A percentile compares a stretch with the other conserved stretches of the same genome.
Conservation (phyloP, 2,797 vertebrate species). For the Aldrovandia affinis region DNA sequence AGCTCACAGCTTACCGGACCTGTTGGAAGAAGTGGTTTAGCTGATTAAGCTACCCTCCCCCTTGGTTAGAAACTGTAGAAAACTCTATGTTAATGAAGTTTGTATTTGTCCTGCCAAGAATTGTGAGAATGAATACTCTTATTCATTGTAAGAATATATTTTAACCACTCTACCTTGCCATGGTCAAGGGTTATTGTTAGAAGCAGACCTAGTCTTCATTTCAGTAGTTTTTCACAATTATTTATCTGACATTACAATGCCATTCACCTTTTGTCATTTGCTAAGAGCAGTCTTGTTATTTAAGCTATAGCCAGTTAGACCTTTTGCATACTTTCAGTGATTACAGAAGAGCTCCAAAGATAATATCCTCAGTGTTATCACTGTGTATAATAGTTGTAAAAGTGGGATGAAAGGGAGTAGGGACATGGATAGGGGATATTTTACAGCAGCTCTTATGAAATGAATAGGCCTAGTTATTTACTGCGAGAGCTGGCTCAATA, state of each 20-base stretch:
- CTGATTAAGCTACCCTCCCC: neutral
- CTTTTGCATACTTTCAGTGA: slow-evolving; percentile 57
- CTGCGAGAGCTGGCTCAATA: neutral
- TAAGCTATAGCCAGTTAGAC: slow-evolving; percentile 58
- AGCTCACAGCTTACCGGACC: neutral
- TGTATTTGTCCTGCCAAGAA: neutral
- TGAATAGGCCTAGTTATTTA: slow-evolving; percentile 32
- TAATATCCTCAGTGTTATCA: slow-evolving; percentile 53
- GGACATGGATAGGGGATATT: too few relatives aligned
- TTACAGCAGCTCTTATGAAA: slow-evolving; percentile 52
- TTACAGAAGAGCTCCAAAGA: slow-evolving; percentile 43
- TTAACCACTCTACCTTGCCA: neutral
- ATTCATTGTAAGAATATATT: neutral
- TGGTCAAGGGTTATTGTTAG: neutral
- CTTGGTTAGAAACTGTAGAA: neutral
- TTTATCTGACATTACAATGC: neutral
- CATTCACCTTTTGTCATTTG: slow-evolving; percentile 5
- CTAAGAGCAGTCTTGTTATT: slow-evolving; percentile 30
- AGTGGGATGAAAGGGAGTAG: slow-evolving; percentile 48
- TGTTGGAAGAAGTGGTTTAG: neutral
- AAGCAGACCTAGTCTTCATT: neutral
- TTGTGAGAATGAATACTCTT: neutral
- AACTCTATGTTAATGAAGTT: neutral
- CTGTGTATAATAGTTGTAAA: slow-evolving; percentile 49
- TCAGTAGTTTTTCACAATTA: neutral